Base-by-base conservation (phyloP, 2,888 invertebrate genomes). In the Glaucopsyche alexis region DNA sequence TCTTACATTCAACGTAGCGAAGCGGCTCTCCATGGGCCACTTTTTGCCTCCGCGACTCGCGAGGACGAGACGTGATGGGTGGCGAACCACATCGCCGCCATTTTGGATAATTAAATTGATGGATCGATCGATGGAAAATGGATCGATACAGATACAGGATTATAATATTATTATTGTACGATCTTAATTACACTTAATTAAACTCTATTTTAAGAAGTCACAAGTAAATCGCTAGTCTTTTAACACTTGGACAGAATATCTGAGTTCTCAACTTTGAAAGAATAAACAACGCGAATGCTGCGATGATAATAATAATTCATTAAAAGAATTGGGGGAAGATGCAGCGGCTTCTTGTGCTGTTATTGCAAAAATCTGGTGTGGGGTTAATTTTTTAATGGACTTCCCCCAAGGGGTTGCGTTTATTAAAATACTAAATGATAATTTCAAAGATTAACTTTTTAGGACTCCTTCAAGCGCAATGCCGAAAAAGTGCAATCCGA, bases 251-350 rank as follows among this genome's bases (percentile, higher is more conserved):
- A 1, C 40, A 49, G 19, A 14, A 66, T 11, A 47, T 64, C 11
- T 66, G 66, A 50, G 7, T 49, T 38, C 47, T n/a, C 82, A 85
- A 82, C 83, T 87, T 84, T 78, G 64, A 81, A 81, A 82, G 82
- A 85, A 83, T 82, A 88, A 87, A 87, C 86, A 88, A 74, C 72
- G 75, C 74, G 83, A 66, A 83, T 85, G 88, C 86, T 87, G 84
- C 82, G 86, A 89, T 87, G 87, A 88, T 85, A 85, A 89, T 87
- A 87, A 88, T 85, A 85, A 89, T 85, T 87, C 87, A 85, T 88
- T 88, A 85, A 84, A 87, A 86, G 85, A 88, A 88, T 85, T 83
- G 82, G 82, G 86, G 72, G 67, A 49, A 45, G 40, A 82, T 88
- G 87, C 85, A 83, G 80, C 82, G 76, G 76, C 71, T 77, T 75